Evolutionary conservation across 2,888 invertebrate genomes (phyloP).

Genomic region (Ganaspis brasiliensis): DNA sequence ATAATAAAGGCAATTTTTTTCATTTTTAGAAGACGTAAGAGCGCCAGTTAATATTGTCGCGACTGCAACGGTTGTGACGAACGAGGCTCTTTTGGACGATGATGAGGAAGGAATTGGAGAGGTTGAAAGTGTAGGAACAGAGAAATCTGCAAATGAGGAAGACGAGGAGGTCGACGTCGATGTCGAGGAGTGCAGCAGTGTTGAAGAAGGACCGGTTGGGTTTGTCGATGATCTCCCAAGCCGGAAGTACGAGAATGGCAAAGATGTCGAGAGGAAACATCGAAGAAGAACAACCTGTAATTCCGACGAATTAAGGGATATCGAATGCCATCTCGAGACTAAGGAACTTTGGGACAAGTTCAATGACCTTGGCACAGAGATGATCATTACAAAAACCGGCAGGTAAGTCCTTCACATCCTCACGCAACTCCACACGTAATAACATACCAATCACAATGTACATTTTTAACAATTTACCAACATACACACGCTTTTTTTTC

Average conservation of each 20-base stretch:
- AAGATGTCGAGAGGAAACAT: constrained; percentile 70
- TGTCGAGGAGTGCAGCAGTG: constrained; percentile 84
- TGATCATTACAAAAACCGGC: constrained; percentile 93
- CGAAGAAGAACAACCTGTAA: constrained; percentile 83
- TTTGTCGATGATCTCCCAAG: constrained; percentile 66
- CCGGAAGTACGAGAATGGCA: constrained; percentile 64
- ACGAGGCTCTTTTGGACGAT: constrained; percentile 79
- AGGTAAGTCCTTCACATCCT: constrained; percentile 81
- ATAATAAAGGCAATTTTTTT: not conserved
- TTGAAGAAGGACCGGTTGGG: constrained; percentile 79
- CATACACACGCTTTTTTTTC: constrained; percentile 1
- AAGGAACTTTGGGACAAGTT: constrained; percentile 93
- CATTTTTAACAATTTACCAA: not conserved
- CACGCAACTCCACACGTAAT: constrained; percentile 13
- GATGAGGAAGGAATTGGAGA: constrained; percentile 83
- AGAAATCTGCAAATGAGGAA: constrained; percentile 75
- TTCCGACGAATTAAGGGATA: constrained; percentile 84
- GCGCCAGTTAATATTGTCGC: constrained; percentile 78
- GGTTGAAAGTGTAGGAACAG: constrained; percentile 80
- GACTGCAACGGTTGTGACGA: constrained; percentile 81
- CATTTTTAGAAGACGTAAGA: constrained; percentile 63
- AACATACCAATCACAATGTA: not conserved
- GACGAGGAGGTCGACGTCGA: constrained; percentile 83
- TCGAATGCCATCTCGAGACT: constrained; percentile 89
- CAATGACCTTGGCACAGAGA: constrained; percentile 89